phyloP scores from a whole-genome alignment of 1,140 invertebrate genomes.

The Zaprionus capensis region DNA sequence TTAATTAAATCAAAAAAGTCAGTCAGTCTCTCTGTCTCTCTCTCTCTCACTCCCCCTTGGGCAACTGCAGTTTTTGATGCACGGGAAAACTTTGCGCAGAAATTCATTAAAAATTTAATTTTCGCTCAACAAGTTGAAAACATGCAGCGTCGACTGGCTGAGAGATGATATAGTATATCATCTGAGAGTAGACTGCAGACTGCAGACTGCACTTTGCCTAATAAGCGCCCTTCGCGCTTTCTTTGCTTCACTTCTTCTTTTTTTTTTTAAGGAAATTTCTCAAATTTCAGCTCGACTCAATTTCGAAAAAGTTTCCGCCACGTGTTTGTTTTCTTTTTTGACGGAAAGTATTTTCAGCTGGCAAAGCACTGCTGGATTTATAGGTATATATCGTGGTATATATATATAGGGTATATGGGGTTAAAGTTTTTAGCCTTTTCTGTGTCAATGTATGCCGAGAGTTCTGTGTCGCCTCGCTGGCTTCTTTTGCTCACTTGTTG shows the following conservation, averaged over 20 bases:
- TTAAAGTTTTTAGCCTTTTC: conserved; percentile 54
- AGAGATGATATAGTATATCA: conserved; percentile 12
- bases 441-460: conserved; percentile 75
- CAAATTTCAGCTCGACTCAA: background rate
- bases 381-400: conserved; percentile 2
- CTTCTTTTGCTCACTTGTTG: conserved; percentile 4
- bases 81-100: conserved; percentile 68
- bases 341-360: background rate
- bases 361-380: conserved; percentile 17
- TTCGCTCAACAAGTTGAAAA: conserved; percentile 77
- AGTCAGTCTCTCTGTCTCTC: background rate
- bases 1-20: conserved; percentile 79
- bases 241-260: conserved; percentile 13
- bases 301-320: background rate
- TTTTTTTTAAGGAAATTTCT: conserved; percentile 2
- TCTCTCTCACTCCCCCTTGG: background rate
- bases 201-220: conserved; percentile 69
- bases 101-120: conserved; percentile 82
- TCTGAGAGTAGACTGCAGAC: background rate
- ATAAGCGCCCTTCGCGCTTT: conserved; percentile 47
- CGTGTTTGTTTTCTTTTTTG: background rate
- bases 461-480: conserved; percentile 9
- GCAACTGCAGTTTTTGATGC: conserved; percentile 24
- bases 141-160: conserved; percentile 35
- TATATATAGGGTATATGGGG: background rate